Base-by-base conservation (phyloP, 1,140 invertebrate species). In the Polyergus mexicanus region DNA sequence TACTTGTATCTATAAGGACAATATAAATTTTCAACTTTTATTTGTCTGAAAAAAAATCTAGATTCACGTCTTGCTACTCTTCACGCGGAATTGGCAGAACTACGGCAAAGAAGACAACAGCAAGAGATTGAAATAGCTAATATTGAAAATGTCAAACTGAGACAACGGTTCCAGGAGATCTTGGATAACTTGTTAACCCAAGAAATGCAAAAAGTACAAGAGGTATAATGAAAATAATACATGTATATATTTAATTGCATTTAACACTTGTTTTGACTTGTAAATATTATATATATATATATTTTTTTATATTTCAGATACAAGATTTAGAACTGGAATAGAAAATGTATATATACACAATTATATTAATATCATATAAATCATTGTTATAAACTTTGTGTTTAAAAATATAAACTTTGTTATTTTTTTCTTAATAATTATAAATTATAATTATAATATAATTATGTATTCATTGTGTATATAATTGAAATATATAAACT, bases 111-210 rank as follows among this genome's bases (percentile, higher is more conserved):
- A 65, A 95, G 97, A 85, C 96, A 97, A 60, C 97, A 97, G 88
- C 98, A 98, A 91, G 97, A 98, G 91, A 95, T 96, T 68, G 97
- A 98, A 94, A 97, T 98, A 89, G 96, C 97, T 7, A 97, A 97
- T 51, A 98, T 98, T 92, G 98, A 98, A 93, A 99, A 99, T 93
- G 94, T 97, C 76, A 97, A 98, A 35, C 92, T 99, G 0, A 96
- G 97, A 63, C 97, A 98, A 93, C 94, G 98, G 56, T 98, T 98
- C 92, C 97, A 98, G 93, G 97, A 97, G 85, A 97, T 97, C 68
- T 94, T 98, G 0, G 97, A 98, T 87, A 97, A 97, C 91, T 95
- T 98, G 4, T 95, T 97, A 72, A 96, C 97, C 72, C 97, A 98
- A 92, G 97, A 98, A 87, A 95, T 97, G 84, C 97, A 97, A 81